These are phyloP conservation scores for Potorous gilbertii DNA, from an alignment of 2,797 vertebrate genomes.

Conservation along the genomic window DNA sequence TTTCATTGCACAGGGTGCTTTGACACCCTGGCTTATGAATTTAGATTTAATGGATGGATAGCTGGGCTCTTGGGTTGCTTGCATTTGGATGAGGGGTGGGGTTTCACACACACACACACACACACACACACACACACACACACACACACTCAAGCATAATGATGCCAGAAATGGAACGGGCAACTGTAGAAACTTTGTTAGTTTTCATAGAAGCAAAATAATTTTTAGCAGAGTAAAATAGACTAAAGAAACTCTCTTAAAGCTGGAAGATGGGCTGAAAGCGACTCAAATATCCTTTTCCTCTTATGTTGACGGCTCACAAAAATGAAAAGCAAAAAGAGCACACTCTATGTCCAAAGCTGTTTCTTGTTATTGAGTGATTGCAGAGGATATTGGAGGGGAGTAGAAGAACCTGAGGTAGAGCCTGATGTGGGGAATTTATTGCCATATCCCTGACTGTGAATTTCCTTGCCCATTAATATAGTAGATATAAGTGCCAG, in stretches of 20 bases:
- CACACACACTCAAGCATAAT: constrained; percentile 2
- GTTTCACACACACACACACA: neutral
- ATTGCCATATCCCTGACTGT: constrained; percentile 56
- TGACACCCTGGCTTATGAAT: neutral
- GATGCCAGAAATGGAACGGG: neutral
- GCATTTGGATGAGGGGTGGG: neutral
- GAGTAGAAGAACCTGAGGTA: constrained; percentile 37
- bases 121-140: neutral
- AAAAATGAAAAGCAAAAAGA: constrained; percentile 54
- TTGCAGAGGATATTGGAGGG: neutral
- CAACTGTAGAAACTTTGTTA: neutral
- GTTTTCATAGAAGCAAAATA: neutral
- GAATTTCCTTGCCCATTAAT: constrained; percentile 73
- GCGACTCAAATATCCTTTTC: constrained; percentile 48
- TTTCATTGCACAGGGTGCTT: constrained; percentile 46
- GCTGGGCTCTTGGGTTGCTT: neutral
- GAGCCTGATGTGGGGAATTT: constrained; percentile 48
- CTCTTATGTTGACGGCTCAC: neutral
- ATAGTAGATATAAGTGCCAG: constrained; percentile 43
- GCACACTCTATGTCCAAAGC: constrained; percentile 45
- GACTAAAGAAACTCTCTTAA: constrained; percentile 56
- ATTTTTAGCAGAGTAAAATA: neutral
- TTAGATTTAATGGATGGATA: constrained; percentile 35
- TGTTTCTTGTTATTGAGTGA: constrained; percentile 61
- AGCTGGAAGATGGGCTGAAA: constrained; percentile 25